Base-by-base conservation (phyloP, 1,140 invertebrate species). In the Tetragonula clypearis region DNA sequence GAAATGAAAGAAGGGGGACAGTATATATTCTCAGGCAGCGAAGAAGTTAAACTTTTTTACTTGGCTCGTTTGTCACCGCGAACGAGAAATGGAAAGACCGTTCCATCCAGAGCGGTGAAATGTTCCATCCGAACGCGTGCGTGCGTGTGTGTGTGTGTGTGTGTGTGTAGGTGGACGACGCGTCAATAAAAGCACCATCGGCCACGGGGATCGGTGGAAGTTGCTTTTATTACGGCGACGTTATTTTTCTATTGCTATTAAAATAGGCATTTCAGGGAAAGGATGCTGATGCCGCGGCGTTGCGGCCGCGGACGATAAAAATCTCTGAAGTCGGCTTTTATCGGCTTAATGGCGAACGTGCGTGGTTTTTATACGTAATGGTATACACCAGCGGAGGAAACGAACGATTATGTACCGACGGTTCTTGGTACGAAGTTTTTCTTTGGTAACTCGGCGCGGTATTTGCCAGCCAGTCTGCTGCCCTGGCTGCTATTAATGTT, bases 191-290 rank as follows among this genome's bases (percentile, higher is more conserved):
- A 84, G 68, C 72, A 77, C 58, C 81, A 49, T 49, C 41, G 41
- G 30, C 30, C 41, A 8, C 30, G 21, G n/a, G 4, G 60, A 81
- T 85, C 62, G 69, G 53, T 15, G 21, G 30, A 82, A 82, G 71
- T 85, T 85, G 58, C 60, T 74, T 77, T 86, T 86, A 86, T 77
- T 72, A 65, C 80, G 21, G 8, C 66, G 49, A 66, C 66, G 62
- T 86, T 86, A 82, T 82, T 86, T 86, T 82, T 82, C 79, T 71
- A 82, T 86, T 73, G 74, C 79, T 82, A 86, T 86, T 77, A 80
- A 82, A 77, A 82, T 82, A 66, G 80, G 26, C 66, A 85, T 80
- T 30, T 82, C 78, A 60, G n/a, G 56, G 65, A 71, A 76, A 82
- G 41, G 78, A 85, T 76, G 79, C 71, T 82, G 84, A 85, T 85